Evolutionary conservation across 2,797 vertebrate genomes (phyloP), one percentile per base, ranked within the genome.

Genomic region (Enteromius fasciolatus): DNA sequence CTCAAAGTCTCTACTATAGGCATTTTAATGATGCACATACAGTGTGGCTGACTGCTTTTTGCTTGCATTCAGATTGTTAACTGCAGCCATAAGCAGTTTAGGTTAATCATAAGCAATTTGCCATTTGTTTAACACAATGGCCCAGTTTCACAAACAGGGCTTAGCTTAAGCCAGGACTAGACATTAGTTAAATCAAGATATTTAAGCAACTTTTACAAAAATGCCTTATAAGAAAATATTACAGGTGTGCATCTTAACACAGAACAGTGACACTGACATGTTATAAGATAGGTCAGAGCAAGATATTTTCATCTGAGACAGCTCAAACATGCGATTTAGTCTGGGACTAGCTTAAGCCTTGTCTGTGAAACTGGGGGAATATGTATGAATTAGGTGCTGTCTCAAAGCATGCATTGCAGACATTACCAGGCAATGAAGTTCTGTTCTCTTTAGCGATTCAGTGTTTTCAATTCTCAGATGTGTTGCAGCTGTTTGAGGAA

Each of bases 21-120:
- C 54, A 83, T 83, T 68, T 67, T 33, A 41, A 64, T 81, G 74
- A n/a, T 33, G 41, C 52, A 25, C 59, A 23, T 63, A 41, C 59
- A 59, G 8, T 66, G 33, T 61, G 54, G 0, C 23, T 44, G 23
- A 44, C n/a, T 82, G 41, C 39, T 54, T 81, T 81, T 14, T 46
- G 25, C 52, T 7, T 72, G 39, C 2, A 61, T n/a, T 72, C 10
- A 44, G 10, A 33, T 33, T n/a, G 28, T 11, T 54, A 54, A 50
- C 20, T 36, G 31, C 46, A 25, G 66, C 23, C 44, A 39, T 52
- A 50, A 11, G 20, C 31, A 78, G 23, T 59, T 57, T 31, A 41
- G 2, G 4, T 59, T 41, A 59, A 59, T 76, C 36, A 41, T 57
- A 25, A 15, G 52, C 33, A 59, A 4, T 76, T 76, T 3, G 36